Base-by-base conservation (phyloP, 2,888 invertebrate genomes). In the Drosophila merina region DNA sequence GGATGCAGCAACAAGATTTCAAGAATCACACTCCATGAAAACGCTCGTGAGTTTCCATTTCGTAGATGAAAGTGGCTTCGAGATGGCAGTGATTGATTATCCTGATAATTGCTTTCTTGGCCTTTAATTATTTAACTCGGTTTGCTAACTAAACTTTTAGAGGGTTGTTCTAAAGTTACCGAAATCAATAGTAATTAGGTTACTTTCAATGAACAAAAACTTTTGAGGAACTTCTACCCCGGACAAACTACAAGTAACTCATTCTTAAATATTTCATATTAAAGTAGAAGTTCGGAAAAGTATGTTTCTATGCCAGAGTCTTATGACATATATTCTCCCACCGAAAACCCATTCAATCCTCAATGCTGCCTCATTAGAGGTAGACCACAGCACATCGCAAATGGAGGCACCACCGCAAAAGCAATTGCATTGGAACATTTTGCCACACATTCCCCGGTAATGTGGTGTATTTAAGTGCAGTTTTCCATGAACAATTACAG, bases 401-500 rank as follows among this genome's bases (percentile, higher is more conserved):
- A 73, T 63, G 52, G 45, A n/a, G 49, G 36, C 30, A 59, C 68
- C 58, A 67, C 33, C 51, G 54, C 64, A 72, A 57, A 64, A 62
- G 68, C 73, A 76, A 78, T 66, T 75, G 78, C 80, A 75, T 74
- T 82, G 69, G 31, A 67, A 58, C 60, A 64, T 60, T 77, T 69
- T 78, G 45, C 73, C 64, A 31, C 66, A 55, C 76, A 48, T 72
- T 72, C 26, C 42, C 68, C 47, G 38, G 52, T 60, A 60, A 67
- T 66, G 69, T 55, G 52, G 58, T 59, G 71, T 44, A 62, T 59
- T 69, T 47, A 51, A 77, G 75, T 72, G 68, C 45, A 68, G 50
- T 54, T 55, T 38, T 36, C 47, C 36, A 44, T 67, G 55, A 49
- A 58, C 74, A 72, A 57, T 57, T 57, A 56, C 74, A 47, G 30